Percentiles rank a stretch among this genome's conserved stretches.
These are phyloP conservation scores for Peromyscus attwateri DNA, from an alignment of 2,797 vertebrate genomes.

Conservation along the genomic window DNA sequence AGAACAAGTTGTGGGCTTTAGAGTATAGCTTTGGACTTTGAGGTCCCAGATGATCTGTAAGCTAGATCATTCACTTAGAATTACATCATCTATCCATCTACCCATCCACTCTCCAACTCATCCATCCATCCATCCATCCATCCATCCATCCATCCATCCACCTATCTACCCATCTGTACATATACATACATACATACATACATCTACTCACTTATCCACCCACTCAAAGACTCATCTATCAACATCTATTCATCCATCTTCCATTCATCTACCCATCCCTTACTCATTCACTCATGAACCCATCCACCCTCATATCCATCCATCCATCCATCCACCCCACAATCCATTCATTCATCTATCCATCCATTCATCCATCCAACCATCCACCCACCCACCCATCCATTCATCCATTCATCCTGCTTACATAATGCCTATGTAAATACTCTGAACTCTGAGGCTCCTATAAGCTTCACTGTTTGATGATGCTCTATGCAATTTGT, in stretches of 20 bases:
- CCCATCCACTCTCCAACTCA: neutral
- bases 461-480: neutral
- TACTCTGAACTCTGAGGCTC: neutral
- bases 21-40: neutral
- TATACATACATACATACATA: neutral
- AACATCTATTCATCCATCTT: neutral
- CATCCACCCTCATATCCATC: neutral
- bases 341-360: neutral
- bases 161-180: neutral
- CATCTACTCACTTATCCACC: neutral
- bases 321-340: neutral
- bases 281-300: neutral
- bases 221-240: neutral
- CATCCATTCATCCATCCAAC: neutral
- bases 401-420: neutral
- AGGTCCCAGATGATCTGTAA: neutral
- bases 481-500: neutral
- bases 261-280: no score
- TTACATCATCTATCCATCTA: neutral
- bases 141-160: no score
- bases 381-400: no score
- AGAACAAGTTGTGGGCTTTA: neutral
- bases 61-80: neutral
- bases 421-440: neutral
- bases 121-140: neutral